These are phyloP conservation scores for Oscheius sp. DNA, from an alignment of 2,888 invertebrate genomes.

Conservation along the genomic window DNA sequence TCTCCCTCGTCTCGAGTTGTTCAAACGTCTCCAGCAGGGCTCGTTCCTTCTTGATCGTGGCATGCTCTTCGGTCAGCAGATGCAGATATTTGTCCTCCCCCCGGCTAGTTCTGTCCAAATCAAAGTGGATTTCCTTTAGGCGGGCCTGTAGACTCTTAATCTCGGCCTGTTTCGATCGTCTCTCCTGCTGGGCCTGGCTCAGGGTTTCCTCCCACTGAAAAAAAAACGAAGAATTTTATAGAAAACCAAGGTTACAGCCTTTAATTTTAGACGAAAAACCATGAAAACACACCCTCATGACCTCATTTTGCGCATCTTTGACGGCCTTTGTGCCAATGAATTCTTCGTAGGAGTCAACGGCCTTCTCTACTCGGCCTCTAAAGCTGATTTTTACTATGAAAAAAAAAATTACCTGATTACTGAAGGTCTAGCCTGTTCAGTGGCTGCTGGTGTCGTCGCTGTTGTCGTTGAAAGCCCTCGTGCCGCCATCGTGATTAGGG, in stretches of 20 bases:
- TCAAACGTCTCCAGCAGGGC: conserved; percentile 79
- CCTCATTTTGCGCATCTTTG: conserved; percentile 82
- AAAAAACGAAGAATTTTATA: neutral
- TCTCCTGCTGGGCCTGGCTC: conserved; percentile 80
- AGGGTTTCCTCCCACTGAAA: conserved; percentile 79
- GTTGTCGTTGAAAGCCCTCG: conserved; percentile 2
- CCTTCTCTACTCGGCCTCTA: conserved; percentile 43
- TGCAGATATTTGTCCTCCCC: conserved; percentile 84
- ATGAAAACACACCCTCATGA: conserved; percentile 76
- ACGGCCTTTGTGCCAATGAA: conserved; percentile 84
- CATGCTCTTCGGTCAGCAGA: conserved; percentile 82
- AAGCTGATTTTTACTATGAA: neutral
- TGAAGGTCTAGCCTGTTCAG: neutral
- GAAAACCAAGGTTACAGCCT: no score
- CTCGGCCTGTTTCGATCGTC: conserved; percentile 80
- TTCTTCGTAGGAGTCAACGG: conserved; percentile 64
- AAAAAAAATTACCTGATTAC: conserved; percentile 2
- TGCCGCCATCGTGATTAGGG: neutral
- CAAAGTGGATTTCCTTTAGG: conserved; percentile 82
- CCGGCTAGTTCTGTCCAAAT: conserved; percentile 83
- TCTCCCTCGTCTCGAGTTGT: conserved; percentile 82
- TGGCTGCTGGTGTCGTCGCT: neutral
- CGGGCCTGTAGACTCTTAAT: conserved; percentile 79
- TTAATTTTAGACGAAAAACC: neutral
- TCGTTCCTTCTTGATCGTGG: conserved; percentile 77